Evolutionary conservation across 1,140 invertebrate genomes (phyloP).

Genomic region (Dreissena rostriformis): DNA sequence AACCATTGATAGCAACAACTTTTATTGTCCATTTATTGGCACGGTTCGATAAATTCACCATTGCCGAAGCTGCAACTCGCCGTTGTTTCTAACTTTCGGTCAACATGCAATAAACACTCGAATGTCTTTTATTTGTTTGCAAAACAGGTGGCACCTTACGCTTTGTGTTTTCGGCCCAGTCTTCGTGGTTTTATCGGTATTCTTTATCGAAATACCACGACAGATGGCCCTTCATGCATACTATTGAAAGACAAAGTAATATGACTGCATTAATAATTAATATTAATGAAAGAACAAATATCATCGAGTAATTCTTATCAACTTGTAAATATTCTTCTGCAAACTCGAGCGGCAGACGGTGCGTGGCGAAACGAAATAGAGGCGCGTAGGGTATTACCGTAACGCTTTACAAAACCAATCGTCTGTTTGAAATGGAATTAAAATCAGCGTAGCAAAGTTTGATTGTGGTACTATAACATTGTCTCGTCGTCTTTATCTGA

Average conservation of each 20-base stretch:
- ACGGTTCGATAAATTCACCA: too few relatives aligned
- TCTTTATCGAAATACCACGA: background rate
- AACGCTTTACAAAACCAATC: background rate
- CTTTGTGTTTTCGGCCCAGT: background rate
- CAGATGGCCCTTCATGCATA: background rate
- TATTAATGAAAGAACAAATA: background rate
- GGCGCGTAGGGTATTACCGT: background rate
- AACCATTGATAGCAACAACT: too few relatives aligned
- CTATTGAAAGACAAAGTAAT: background rate
- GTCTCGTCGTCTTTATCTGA: too few relatives aligned
- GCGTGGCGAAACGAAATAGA: background rate
- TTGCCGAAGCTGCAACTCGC: too few relatives aligned
- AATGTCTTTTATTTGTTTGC: too few relatives aligned
- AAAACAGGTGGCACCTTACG: background rate
- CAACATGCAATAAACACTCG: too few relatives aligned
- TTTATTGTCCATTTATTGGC: too few relatives aligned
- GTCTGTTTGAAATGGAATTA: too few relatives aligned
- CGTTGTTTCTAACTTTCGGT: too few relatives aligned
- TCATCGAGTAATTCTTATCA: background rate
- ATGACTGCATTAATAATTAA: background rate
- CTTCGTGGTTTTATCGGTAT: background rate
- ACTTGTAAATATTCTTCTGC: background rate
- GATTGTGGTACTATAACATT: too few relatives aligned
- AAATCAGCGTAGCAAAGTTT: too few relatives aligned
- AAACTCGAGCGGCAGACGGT: background rate